Percentiles rank a stretch among this genome's conserved stretches.
Conservation (phyloP, 2,797 vertebrate genomes). For the Lepus townsendii region DNA sequence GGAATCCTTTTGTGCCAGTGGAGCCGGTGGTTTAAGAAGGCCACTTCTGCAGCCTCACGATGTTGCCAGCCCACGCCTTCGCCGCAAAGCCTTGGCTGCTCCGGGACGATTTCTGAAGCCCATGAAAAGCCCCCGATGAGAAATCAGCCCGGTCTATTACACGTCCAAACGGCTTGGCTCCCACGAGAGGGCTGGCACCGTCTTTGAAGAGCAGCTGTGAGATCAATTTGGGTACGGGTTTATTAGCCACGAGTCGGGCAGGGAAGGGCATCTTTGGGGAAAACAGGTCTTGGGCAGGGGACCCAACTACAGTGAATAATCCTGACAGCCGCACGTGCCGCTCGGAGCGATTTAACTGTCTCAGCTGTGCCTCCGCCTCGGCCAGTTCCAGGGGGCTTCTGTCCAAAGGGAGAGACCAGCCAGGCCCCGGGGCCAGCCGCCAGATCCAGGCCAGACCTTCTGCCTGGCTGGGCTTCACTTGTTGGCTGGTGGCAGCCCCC, state of each 20-base stretch:
- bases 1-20: not conserved
- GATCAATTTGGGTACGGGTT: slow-evolving; percentile 61
- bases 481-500: not conserved
- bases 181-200: not conserved
- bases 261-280: slow-evolving; percentile 68
- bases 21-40: not conserved
- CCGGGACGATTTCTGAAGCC: slow-evolving; percentile 56
- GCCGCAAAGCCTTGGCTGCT: not conserved
- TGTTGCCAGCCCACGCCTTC: not conserved
- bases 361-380: slow-evolving; percentile 42
- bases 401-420: not conserved
- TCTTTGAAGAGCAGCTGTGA: slow-evolving; percentile 66
- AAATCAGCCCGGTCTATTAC: slow-evolving; percentile 26
- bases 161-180: slow-evolving; percentile 59
- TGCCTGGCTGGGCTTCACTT: not conserved
- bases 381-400: not conserved
- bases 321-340: not conserved
- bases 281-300: slow-evolving; percentile 30
- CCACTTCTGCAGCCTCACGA: not conserved
- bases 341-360: slow-evolving; percentile 25
- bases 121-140: slow-evolving; percentile 28
- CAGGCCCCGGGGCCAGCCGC: not conserved
- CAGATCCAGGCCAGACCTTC: fast-evolving
- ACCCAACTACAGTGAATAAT: slow-evolving; percentile 24
- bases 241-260: slow-evolving; percentile 58